Conservation (phyloP, 2,113 vertebrate species). For the Mustelus asterias region DNA sequence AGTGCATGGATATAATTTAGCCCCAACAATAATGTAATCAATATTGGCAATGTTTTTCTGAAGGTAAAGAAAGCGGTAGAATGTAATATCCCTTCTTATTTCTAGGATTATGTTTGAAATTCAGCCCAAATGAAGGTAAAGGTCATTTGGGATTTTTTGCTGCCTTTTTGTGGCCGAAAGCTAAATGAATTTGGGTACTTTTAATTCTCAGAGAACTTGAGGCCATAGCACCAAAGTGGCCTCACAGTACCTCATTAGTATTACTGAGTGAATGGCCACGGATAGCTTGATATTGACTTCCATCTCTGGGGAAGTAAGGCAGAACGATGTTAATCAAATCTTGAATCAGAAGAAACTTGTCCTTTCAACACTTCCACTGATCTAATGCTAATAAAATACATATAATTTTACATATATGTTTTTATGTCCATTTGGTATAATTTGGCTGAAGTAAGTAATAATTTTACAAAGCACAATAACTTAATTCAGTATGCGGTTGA, state of each 20-base stretch:
- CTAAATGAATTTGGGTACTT: background rate
- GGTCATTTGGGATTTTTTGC: background rate
- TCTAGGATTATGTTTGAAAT: background rate
- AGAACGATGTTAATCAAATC: background rate
- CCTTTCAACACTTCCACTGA: background rate
- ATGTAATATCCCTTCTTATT: background rate
- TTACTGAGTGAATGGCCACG: background rate
- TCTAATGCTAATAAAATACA: background rate
- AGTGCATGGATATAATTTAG: background rate
- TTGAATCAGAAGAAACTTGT: background rate
- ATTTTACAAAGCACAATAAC: constrained; percentile 29
- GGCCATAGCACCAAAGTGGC: background rate
- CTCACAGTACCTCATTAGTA: background rate
- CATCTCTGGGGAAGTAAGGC: background rate
- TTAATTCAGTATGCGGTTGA: background rate
- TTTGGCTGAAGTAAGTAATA: background rate
- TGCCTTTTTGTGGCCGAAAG: background rate
- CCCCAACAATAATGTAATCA: background rate
- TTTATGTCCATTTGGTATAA: background rate
- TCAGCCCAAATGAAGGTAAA: background rate
- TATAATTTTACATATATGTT: background rate
- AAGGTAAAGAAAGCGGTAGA: background rate
- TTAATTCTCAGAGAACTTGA: background rate
- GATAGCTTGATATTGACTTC: background rate
- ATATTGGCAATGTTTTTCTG: background rate